Percentiles rank a stretch among this genome's conserved stretches.
Evolutionary conservation across 2,888 invertebrate species (phyloP).

Genomic region (Leptinotarsa tumamoca): DNA sequence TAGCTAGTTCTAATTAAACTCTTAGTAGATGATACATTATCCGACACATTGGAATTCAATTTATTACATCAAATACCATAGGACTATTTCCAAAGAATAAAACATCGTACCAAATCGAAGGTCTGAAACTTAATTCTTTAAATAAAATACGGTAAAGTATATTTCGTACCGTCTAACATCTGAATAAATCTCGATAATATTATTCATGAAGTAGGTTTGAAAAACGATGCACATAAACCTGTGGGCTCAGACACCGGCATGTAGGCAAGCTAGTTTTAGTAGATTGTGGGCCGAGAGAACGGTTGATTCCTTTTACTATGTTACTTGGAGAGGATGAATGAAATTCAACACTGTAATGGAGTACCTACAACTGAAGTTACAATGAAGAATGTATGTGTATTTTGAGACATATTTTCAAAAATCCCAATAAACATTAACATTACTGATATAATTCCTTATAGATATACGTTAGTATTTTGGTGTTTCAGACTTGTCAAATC

Average conservation of each 20-base stretch:
- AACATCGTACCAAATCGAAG: neutral
- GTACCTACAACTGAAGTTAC: neutral
- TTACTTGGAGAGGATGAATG: conserved; percentile 12
- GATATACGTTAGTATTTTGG: no score
- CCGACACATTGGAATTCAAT: neutral
- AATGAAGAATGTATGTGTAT: neutral
- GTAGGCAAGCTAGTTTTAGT: conserved; percentile 34
- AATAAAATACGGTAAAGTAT: neutral
- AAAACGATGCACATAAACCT: conserved; percentile 36
- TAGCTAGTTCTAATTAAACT: neutral
- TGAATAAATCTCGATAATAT: conserved; percentile 32
- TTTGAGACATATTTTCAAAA: no score
- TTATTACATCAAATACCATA: neutral
- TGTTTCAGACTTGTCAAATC: no score
- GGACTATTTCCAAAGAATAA: neutral
- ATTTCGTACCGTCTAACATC: conserved; percentile 18
- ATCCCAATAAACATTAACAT: no score
- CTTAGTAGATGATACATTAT: neutral
- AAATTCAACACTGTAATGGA: neutral
- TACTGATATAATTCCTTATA: no score
- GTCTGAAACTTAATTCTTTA: conserved; percentile 1
- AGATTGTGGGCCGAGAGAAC: conserved; percentile 26
- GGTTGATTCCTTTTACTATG: conserved; percentile 17
- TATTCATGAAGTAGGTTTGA: conserved; percentile 42
- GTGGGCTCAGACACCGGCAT: conserved; percentile 33